These are phyloP conservation scores for Manduca sexta DNA, from an alignment of 1,140 invertebrate species.

Conservation along the genomic window DNA sequence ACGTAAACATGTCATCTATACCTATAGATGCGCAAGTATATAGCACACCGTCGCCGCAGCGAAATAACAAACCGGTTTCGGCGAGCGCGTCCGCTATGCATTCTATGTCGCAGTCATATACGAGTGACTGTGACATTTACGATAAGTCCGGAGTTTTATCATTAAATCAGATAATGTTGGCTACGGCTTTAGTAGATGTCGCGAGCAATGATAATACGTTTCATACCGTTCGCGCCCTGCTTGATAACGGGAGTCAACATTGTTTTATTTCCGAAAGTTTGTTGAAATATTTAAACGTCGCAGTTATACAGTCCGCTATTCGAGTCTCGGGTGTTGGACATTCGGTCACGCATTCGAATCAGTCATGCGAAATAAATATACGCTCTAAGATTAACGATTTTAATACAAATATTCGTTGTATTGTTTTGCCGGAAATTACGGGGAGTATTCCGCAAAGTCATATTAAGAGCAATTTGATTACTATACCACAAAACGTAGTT, in stretches of 20 bases:
- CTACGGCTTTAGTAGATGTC: constrained; percentile 12
- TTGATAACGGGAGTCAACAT: constrained; percentile 26
- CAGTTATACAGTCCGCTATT: constrained; percentile 2
- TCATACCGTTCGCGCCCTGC: constrained; percentile 11
- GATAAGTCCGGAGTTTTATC: too few relatives aligned
- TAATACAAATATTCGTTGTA: constrained; percentile 1
- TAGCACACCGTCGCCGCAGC: neutral
- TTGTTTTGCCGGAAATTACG: neutral
- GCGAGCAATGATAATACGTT: constrained; percentile 4
- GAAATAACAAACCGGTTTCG: too few relatives aligned
- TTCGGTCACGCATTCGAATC: neutral
- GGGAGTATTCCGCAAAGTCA: neutral
- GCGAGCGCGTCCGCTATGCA: too few relatives aligned
- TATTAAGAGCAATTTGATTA: neutral
- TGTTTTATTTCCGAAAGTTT: constrained; percentile 35
- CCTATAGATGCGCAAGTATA: neutral
- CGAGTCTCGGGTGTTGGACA: neutral
- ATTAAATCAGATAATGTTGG: too few relatives aligned
- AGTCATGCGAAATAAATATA: constrained; percentile 9
- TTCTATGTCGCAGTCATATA: too few relatives aligned
- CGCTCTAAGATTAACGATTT: constrained; percentile 5
- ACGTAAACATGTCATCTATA: too few relatives aligned
- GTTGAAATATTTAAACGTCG: neutral
- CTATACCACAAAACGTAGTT: neutral
- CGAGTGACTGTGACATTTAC: too few relatives aligned